Percentiles rank a stretch among this genome's conserved stretches.
phyloP scores from a whole-genome alignment of 92 coral and sea anemone species.

The Epizoanthus fatuus region DNA sequence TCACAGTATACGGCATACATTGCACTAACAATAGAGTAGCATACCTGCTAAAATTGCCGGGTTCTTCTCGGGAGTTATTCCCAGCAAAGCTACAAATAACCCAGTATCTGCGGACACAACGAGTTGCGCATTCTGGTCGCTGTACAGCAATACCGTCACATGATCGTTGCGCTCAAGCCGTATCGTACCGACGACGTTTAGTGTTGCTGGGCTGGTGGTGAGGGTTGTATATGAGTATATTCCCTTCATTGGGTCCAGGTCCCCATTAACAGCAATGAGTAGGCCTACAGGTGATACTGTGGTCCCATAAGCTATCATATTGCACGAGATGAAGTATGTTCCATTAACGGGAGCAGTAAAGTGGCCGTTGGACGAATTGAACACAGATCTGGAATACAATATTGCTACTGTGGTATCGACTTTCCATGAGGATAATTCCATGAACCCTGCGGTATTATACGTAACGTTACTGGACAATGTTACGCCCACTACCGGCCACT shows the following conservation, averaged over 20 bases:
- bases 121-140: conserved; percentile 1
- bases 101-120: conserved; percentile 14
- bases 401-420: not conserved
- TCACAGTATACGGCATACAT: too few relatives aligned
- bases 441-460: not conserved
- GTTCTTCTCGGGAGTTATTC: not conserved
- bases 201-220: conserved; percentile 19
- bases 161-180: conserved; percentile 18
- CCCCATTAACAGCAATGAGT: conserved; percentile 9
- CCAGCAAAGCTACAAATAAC: conserved; percentile 13
- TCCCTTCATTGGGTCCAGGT: not conserved
- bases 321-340: conserved; percentile 36
- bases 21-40: not conserved
- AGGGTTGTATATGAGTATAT: conserved; percentile 5
- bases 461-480: conserved; percentile 17
- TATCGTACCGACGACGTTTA: conserved; percentile 27
- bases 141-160: conserved; percentile 9
- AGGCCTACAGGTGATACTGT: not conserved
- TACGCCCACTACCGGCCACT: conserved; percentile 26
- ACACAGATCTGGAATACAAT: not conserved
- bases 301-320: conserved; percentile 23
- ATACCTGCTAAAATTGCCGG: conserved; percentile 37
- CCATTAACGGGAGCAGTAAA: conserved; percentile 38
- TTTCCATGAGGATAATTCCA: conserved; percentile 11
- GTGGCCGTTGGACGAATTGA: conserved; percentile 6